Base-by-base conservation (phyloP, 2,888 invertebrate species). In the Hypsopygia costalis region DNA sequence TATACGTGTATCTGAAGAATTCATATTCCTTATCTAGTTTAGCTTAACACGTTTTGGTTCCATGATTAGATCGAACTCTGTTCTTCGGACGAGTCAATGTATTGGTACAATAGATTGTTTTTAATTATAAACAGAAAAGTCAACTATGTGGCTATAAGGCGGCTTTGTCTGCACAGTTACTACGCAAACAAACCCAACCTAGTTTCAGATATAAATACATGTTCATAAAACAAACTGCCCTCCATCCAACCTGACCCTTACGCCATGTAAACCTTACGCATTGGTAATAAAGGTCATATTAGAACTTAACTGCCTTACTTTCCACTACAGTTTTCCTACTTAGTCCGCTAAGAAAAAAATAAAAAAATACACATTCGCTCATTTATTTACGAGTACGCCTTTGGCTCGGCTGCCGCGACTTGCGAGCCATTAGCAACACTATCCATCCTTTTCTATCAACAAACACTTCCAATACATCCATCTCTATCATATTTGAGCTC, bases 381-480 rank as follows among this genome's bases (percentile, higher is more conserved):
- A 69, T 69, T 73, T 73, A 70, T 71, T 71, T 70, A 68, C 60
- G 65, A 67, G 63, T 52, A 52, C 57, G 62, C 65, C 62, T 65
- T 62, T 49, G 62, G 58, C 63, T 65, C 55, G 58, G 50, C 57
- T 58, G 64, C 62, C 55, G 46, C 49, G 39, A 25, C 25, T 25
- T 25, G 25, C 32, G 20, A 49, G 58, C 70, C 65, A 71, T 71
- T 72, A 72, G 66, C 56, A 59, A 63, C 58, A 63, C 58, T 49
- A 52, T 51, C 60, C 49, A 47, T 67, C 69, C 51, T 61, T 55
- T 55, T 69, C 55, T 51, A 36, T 50, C 53, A 27, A 1, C 11
- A 11, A 10, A 7, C 9, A 34, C 6, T 6, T 22, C 7, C 11
- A 7, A 35, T 35, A 27, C 11, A 25, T 11, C 11, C 11, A 11